phyloP scores from a whole-genome alignment of 2,888 invertebrate species.

The Dusona sp. region DNA sequence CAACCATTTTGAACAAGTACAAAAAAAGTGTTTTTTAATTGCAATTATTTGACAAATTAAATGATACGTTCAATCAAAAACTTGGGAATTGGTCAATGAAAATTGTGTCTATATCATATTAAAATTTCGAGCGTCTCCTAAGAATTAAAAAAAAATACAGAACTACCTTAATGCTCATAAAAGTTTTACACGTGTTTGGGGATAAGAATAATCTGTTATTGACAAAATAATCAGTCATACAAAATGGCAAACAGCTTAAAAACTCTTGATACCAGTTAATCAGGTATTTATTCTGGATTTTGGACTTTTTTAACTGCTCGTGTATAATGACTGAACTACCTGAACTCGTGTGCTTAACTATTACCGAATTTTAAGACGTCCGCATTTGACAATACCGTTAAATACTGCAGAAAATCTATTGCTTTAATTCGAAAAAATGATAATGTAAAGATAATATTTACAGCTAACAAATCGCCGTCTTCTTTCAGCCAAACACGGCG shows the following conservation, averaged over 20 bases:
- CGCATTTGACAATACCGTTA: neutral
- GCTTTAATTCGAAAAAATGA: neutral
- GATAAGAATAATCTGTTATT: neutral
- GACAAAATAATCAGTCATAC: too few species aligned
- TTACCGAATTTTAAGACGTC: neutral
- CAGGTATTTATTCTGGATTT: neutral
- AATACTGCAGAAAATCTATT: neutral
- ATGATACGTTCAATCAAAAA: too few species aligned
- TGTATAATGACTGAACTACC: neutral
- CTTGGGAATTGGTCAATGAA: too few species aligned
- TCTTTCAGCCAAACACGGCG: constrained; percentile 80
- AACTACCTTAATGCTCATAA: neutral
- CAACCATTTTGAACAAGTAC: too few species aligned
- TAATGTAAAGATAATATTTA: constrained; percentile 71
- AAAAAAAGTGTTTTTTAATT: too few species aligned
- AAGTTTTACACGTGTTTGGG: neutral
- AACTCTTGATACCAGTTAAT: neutral
- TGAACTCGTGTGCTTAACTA: neutral
- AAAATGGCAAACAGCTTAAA: neutral
- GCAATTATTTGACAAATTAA: too few species aligned
- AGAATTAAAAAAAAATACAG: too few species aligned
- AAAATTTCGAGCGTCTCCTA: too few species aligned
- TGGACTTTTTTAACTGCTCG: neutral
- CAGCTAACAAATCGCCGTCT: constrained; percentile 81
- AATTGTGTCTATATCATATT: too few species aligned